Percentiles rank a stretch among this genome's conserved stretches.
phyloP scores from a whole-genome alignment of 2,113 vertebrate species.

The Mirounga angustirostris region DNA sequence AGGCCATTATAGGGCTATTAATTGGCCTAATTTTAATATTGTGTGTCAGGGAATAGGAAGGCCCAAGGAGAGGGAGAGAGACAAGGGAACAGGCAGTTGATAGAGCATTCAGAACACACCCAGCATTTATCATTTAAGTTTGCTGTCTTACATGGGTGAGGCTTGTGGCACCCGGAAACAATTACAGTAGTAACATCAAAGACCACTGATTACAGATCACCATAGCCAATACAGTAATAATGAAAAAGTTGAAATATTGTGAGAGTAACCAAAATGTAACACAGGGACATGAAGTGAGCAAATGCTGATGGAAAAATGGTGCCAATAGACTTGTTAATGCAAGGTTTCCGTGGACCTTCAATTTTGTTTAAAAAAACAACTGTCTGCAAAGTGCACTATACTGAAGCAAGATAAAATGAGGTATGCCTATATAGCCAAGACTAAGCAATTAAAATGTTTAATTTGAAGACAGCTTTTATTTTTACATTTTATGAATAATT shows the following conservation, averaged over 20 bases:
- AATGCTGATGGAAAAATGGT: background rate
- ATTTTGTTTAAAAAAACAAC: background rate
- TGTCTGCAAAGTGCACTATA: background rate
- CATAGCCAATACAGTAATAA: background rate
- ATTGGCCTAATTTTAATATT: background rate
- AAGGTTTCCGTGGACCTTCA: background rate
- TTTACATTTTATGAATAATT: constrained; percentile 55
- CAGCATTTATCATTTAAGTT: background rate
- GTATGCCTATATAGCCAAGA: background rate
- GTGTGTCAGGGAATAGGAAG: background rate
- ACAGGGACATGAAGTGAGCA: background rate
- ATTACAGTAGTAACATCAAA: background rate
- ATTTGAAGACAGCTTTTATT: constrained; percentile 24
- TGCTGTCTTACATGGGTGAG: background rate
- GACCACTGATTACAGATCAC: background rate
- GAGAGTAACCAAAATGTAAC: background rate
- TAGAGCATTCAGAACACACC: background rate
- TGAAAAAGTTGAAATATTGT: background rate
- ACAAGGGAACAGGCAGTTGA: background rate
- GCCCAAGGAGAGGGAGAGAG: background rate
- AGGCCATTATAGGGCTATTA: background rate
- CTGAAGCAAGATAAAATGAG: background rate
- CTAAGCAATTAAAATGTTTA: constrained; percentile 44
- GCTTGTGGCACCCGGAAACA: background rate
- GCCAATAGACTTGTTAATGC: background rate